Evolutionary conservation across 2,797 vertebrate species (phyloP), one percentile per base, ranked within the genome.

Genomic region (Notolabrus celidotus): DNA sequence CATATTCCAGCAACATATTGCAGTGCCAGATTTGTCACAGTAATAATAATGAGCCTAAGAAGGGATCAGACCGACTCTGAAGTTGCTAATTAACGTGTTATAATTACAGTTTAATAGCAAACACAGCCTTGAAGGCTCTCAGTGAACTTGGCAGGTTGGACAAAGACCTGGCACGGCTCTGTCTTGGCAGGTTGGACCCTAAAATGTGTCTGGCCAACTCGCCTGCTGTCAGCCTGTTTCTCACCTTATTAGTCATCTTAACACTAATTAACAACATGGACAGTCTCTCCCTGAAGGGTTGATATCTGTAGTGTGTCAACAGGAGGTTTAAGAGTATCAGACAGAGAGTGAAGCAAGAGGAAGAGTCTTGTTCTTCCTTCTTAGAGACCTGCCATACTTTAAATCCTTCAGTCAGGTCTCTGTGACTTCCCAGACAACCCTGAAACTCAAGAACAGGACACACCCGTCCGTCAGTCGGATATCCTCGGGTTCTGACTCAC

Each of bases 61-160:
- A 49, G 61, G 67, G 84, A 81, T 86, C 64, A 83, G 62, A 59
- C 54, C 29, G 52, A 43, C 73, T 82, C 59, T 46, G 25, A 79
- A 11, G 49, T 39, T 47, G 67, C 73, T 85, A 74, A 90, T 89
- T 86, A 82, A 77, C 25, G 0, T 22, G 41, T 47, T 8, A 0
- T 83, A 80, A 78, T 89, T 73, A 65, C 70, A 70, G 60, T 74
- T 70, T 56, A 80, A 74, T 70, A 34, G 9, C 75, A 46, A 72
- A 58, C 39, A 53, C 67, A 29, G 63, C 55, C 3, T 55, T 4
- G 39, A 16, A 54, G 68, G 23, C 69, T 29, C 15, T 51, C 31
- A 22, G 69, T 72, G 29, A 75, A 78, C 54, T 68, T 85, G 66
- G 83, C 82, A 74, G 64, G 23, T 68, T 52, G 51, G 55, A 53